Evolutionary conservation across 1,140 invertebrate species (phyloP), one percentile per base, ranked within the genome.

Genomic region (Anastrepha obliqua): DNA sequence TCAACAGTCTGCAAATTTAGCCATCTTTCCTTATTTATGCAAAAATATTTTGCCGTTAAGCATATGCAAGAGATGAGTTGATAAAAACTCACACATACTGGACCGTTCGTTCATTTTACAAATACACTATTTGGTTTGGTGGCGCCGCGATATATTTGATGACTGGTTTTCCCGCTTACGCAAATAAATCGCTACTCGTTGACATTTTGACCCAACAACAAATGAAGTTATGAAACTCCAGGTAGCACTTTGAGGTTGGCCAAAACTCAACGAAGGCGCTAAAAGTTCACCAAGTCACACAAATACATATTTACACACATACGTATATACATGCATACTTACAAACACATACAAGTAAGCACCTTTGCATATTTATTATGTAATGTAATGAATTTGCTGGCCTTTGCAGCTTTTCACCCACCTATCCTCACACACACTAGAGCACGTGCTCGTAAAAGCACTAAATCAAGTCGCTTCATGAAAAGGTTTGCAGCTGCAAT

Each of bases 121-220:
- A 29, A 15, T 42, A 67, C 13, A 67, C 29, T 29, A 20, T 39
- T 39, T 20, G 20, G 29, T 13, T 29, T 29, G 5, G 64, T 39
- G 29, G 29, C 64, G 29, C 64, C 8, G 7, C 8, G 8, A n/a
- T 29, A 3, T 39, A 42, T 44, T 70, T 70, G 39, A 44, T 47
- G 67, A 0, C 13, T 42, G 67, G 4, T 74, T n/a, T 17, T 74
- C 42, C 3, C 42, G 13, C 67, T 39, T 42, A 47, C 44, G 15
- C 42, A 74, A 74, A 44, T 74, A 47, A 74, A 74, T 42, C 67
- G 39, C 44, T 74, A 15, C 67, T 74, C 42, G 67, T 74, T 74
- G 67, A 74, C 42, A 47, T 47, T 74, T 47, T 74, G 67, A 74
- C 67, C 67, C 67, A 74, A 74, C 67, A 74, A 8, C 67, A 74